phyloP scores from a whole-genome alignment of 2,888 invertebrate species.

The Eucriotettix oculatus region DNA sequence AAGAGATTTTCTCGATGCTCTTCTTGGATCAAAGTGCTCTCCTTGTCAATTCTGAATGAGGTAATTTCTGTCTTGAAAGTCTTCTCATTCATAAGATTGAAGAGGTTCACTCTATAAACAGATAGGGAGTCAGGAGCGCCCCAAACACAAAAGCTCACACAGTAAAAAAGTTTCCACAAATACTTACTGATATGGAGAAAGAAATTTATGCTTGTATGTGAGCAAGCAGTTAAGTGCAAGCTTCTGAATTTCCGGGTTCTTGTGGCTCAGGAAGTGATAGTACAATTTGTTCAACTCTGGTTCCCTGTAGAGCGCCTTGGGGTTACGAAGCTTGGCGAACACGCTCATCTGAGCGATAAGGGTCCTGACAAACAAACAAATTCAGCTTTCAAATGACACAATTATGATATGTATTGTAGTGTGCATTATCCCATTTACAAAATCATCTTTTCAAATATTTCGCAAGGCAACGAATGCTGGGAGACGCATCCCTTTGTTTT shows the following conservation, averaged over 20 bases:
- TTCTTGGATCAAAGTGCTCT: constrained; percentile 43
- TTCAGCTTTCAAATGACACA: no score
- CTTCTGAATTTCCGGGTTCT: constrained; percentile 65
- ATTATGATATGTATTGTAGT: no score
- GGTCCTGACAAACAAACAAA: constrained; percentile 19
- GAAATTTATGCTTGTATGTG: constrained; percentile 65
- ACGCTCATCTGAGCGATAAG: constrained; percentile 54
- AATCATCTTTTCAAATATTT: no score
- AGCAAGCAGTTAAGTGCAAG: constrained; percentile 71
- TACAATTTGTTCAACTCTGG: constrained; percentile 57
- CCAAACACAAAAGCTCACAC: constrained; percentile 4
- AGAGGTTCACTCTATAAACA: not conserved
- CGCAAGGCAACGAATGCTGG: no score
- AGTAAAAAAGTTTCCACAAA: constrained; percentile 14
- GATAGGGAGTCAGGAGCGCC: no score
- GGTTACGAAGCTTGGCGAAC: constrained; percentile 64
- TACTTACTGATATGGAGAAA: constrained; percentile 50
- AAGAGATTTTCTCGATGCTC: constrained; percentile 65
- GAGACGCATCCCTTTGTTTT: no score
- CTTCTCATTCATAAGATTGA: constrained; percentile 63
- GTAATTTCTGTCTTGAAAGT: constrained; percentile 74
- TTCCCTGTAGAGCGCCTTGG: constrained; percentile 61
- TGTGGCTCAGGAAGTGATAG: constrained; percentile 62
- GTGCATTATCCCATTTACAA: no score
- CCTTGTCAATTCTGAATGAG: constrained; percentile 60